Conservation (phyloP, 2,797 vertebrate species). For the Cossypha caffra region DNA sequence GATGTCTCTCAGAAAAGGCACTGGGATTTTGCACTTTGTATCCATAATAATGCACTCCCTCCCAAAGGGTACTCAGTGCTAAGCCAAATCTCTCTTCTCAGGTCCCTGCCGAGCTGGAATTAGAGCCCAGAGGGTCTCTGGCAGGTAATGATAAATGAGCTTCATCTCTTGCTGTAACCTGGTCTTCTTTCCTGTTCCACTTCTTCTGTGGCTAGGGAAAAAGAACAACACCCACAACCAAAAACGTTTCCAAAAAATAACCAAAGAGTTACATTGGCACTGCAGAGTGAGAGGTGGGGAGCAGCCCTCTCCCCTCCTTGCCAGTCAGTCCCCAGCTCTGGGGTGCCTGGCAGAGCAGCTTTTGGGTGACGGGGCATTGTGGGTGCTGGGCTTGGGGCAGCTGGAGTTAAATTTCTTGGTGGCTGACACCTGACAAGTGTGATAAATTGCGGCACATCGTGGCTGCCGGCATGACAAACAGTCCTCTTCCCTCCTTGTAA, state of each 20-base stretch:
- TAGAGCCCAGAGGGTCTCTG: background rate
- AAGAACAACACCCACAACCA: too few relatives aligned
- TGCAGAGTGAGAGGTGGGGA: background rate
- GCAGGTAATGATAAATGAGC: background rate
- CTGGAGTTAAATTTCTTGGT: slow-evolving; percentile 55
- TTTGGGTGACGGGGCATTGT: background rate
- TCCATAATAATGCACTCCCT: background rate
- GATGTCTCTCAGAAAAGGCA: background rate
- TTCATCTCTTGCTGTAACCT: background rate
- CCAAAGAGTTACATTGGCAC: background rate
- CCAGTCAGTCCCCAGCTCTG: background rate
- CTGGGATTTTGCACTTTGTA: background rate
- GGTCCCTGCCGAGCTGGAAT: background rate
- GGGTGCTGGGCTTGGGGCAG: background rate
- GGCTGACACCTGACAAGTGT: slow-evolving; percentile 68
- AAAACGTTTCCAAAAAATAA: background rate
- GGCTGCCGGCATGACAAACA: slow-evolving; percentile 46
- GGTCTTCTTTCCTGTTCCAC: background rate
- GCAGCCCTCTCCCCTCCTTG: background rate
- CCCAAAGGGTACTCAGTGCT: background rate
- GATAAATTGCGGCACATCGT: slow-evolving; percentile 25
- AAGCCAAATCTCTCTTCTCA: background rate
- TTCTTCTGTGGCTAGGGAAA: background rate
- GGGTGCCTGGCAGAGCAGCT: background rate
- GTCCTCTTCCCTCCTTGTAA: slow-evolving; percentile 13